phyloP scores from a whole-genome alignment of 2,797 vertebrate species.

The Knipowitschia caucasica region DNA sequence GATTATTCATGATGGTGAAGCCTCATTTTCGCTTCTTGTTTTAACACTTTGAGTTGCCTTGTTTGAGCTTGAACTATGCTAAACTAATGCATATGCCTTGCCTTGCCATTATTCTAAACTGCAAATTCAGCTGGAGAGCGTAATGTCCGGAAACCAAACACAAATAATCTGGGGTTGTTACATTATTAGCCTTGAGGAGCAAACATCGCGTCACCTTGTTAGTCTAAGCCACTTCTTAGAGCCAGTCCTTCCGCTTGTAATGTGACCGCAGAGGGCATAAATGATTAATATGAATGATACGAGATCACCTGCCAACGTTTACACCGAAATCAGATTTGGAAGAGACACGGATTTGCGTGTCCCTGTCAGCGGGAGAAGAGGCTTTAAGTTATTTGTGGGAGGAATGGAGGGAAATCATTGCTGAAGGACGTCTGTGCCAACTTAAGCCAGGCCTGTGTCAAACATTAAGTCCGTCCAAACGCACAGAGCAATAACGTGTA shows the following conservation, averaged over 20 bases:
- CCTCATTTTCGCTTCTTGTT: no score
- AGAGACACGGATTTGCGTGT: neutral
- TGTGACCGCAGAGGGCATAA: constrained; percentile 13
- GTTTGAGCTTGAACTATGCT: no score
- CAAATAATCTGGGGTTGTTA: neutral
- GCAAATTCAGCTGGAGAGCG: no score
- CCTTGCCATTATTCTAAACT: no score
- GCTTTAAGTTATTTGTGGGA: constrained; percentile 15
- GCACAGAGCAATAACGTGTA: constrained; percentile 10
- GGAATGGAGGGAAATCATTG: constrained; percentile 33
- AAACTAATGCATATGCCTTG: no score
- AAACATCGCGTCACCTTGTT: neutral
- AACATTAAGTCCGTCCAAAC: neutral
- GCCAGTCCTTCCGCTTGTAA: constrained; percentile 10
- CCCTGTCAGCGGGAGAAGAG: constrained; percentile 15
- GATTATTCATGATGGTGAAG: no score
- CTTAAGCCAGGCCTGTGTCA: neutral
- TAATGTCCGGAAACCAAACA: neutral
- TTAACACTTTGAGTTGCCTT: no score
- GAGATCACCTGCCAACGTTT: constrained; percentile 27
- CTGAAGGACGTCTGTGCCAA: constrained; percentile 28
- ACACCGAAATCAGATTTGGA: constrained; percentile 11
- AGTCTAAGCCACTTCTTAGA: neutral
- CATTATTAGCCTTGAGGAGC: neutral
- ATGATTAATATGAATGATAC: constrained; percentile 27